Evolutionary conservation across 2,113 vertebrate species (phyloP), one percentile per base, ranked within the genome.

Genomic region (Mugil cephalus): DNA sequence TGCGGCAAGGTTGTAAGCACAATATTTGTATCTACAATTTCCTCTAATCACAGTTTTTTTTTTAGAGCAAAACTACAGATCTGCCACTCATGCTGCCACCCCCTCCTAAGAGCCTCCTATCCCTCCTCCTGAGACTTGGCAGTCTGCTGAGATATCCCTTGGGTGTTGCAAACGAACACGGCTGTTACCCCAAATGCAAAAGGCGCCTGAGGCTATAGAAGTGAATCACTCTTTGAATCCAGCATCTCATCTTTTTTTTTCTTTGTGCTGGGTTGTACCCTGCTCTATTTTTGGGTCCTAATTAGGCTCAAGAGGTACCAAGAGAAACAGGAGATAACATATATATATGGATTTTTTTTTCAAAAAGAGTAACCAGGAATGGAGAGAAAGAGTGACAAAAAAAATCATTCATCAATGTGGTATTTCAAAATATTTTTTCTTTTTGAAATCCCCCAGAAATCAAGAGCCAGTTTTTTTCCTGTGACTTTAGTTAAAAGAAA

Each of bases 301-400:
- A 93, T 92, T 87, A 89, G 76, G 61, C 73, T 87, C 83, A 79
- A 80, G 77, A 88, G 74, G 70, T 77, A 64, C 80, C 52, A 62
- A 65, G 55, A 83, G 76, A 42, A 69, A 65, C 52, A 59, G 36
- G 48, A 69, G 58, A 55, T 69, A 51, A 64, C 64, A 80, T 69
- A 79, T 18, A 74, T 52, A 34, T n/a, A 48, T 21, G 35, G 34
- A 8, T 61, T 46, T 55, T 34, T 34, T 36, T 19, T 60, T 60
- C 12, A n/a, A n/a, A 70, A 66, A 74, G 30, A 7, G 39, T 21
- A 56, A 68, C 48, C 36, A 24, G 14, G 13, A 36, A 11, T 7
- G 9, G 1, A 38, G 21, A 36, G 7, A 43, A 53, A 8, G 10
- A 36, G 13, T 30, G 4, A 19, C 5, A 8, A 54, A 64, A 62